Evolutionary conservation across 2,888 invertebrate genomes (phyloP), one percentile per base, ranked within the genome.

Genomic region (Torymus aiolomorphi): DNA sequence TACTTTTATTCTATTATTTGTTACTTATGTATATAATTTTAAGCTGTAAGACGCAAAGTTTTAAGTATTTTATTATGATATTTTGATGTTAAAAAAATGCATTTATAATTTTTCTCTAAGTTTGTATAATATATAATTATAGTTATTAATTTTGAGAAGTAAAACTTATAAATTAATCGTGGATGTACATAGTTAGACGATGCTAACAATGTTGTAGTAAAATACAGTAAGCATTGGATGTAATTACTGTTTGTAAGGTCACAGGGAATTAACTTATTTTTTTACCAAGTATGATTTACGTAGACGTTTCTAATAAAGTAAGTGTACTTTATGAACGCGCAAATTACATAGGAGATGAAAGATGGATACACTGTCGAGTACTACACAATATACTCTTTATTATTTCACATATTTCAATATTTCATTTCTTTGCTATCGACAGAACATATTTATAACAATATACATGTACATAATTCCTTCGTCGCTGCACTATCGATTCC

Each of bases 381-480:
- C 83, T 88, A 88, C 88, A 87, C 86, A 88, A 88, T 88, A 89
- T 89, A 88, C 83, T 88, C 87, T 89, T 88, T 89, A 88, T 89
- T 88, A 88, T 89, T 88, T 88, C 87, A 87, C 86, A 88, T 87
- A 87, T 87, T 86, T 86, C 84, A 87, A 87, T 87, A 85, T 87
- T 86, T 87, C 86, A 85, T 85, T 85, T 85, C 84, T 85, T 82
- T 83, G 84, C 86, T 87, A 88, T 87, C 82, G 85, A 88, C 88
- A 88, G 83, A 86, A 88, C 87, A 88, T 89, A 88, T 89, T 87
- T 88, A 88, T 88, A 89, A 88, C 88, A 89, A 87, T 90, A 88
- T 89, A 90, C 89, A 90, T 88, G 83, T 87, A 88, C 87, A 87
- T 87, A 86, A 84, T 86, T 81, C 54, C 59, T 81, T 79, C 70